Conservation (phyloP, 1,140 invertebrate genomes). For the Megalonaias nervosa region DNA sequence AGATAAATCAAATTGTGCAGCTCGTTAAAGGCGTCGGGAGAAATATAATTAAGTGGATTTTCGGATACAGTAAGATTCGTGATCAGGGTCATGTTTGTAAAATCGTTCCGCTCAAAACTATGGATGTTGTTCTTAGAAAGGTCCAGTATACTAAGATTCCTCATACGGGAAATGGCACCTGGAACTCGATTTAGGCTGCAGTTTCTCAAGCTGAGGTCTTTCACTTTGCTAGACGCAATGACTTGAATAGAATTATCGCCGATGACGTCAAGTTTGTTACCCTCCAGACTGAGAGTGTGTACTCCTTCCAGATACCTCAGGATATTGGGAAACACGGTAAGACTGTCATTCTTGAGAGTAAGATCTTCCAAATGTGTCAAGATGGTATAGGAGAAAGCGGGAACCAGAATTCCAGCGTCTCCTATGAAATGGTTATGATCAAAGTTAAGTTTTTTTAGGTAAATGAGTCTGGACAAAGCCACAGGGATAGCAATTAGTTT, state of each 20-base stretch:
- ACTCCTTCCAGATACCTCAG: slow-evolving; percentile 17
- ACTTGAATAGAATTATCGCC: slow-evolving; percentile 22
- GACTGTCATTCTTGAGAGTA: slow-evolving; percentile 20
- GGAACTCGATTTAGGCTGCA: slow-evolving; percentile 28
- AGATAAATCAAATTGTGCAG: slow-evolving; percentile 7
- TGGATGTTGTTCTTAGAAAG: slow-evolving; percentile 24
- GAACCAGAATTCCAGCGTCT: slow-evolving; percentile 26
- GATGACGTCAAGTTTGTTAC: slow-evolving; percentile 23
- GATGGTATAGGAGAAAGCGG: slow-evolving; percentile 2
- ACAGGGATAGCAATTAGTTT: slow-evolving; percentile 29
- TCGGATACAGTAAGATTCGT: slow-evolving; percentile 7
- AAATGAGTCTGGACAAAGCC: slow-evolving; percentile 19
- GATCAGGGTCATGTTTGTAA: slow-evolving; percentile 18
- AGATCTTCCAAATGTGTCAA: slow-evolving; percentile 11
- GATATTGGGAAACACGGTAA: slow-evolving; percentile 24
- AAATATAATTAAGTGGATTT: slow-evolving; percentile 27
- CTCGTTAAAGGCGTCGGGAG: slow-evolving; percentile 31
- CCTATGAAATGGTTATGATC: slow-evolving; percentile 34
- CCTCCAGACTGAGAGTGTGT: slow-evolving; percentile 7
- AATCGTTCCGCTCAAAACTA: slow-evolving; percentile 35
- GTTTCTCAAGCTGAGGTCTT: slow-evolving; percentile 19
- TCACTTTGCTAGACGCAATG: slow-evolving; percentile 7
- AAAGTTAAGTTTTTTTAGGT: slow-evolving; percentile 15
- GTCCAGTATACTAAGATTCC: slow-evolving; percentile 18
- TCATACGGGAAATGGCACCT: slow-evolving; percentile 27